Evolutionary conservation across 2,797 vertebrate species (phyloP).

Genomic region (Merluccius polli): DNA sequence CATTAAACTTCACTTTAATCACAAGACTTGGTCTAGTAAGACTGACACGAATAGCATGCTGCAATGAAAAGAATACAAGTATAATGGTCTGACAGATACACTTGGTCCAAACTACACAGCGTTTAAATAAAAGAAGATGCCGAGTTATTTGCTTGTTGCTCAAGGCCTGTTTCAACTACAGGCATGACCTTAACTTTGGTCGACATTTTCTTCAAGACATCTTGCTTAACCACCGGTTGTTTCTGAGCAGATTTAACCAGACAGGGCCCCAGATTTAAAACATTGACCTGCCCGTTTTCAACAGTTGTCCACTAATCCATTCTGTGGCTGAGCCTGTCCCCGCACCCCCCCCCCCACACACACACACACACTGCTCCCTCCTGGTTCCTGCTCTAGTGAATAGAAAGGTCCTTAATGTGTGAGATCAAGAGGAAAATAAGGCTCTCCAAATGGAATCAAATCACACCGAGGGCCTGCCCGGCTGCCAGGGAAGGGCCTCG

Average conservation of each 20-base stretch:
- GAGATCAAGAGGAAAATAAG: constrained; percentile 75
- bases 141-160: not conserved
- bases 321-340: constrained; percentile 52
- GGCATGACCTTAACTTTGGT: constrained; percentile 22
- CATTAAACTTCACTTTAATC: not conserved
- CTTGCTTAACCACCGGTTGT: constrained; percentile 38
- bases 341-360: too few relatives aligned
- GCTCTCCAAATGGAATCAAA: constrained; percentile 74
- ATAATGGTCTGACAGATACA: not conserved
- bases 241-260: constrained; percentile 50
- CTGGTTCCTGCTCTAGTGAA: constrained; percentile 59
- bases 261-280: constrained; percentile 63
- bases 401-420: constrained; percentile 68
- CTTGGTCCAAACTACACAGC: not conserved
- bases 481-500: constrained; percentile 55
- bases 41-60: not conserved
- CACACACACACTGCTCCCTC: constrained; percentile 15
- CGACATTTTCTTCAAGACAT: constrained; percentile 27
- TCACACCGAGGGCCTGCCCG: constrained; percentile 61
- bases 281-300: constrained; percentile 59
- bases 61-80: not conserved
- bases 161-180: constrained; percentile 28
- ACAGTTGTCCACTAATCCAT: constrained; percentile 66
- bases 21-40: not conserved
- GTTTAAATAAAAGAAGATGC: not conserved